phyloP scores from a whole-genome alignment of 2,888 invertebrate species.

The Polyommatus iphigenia region DNA sequence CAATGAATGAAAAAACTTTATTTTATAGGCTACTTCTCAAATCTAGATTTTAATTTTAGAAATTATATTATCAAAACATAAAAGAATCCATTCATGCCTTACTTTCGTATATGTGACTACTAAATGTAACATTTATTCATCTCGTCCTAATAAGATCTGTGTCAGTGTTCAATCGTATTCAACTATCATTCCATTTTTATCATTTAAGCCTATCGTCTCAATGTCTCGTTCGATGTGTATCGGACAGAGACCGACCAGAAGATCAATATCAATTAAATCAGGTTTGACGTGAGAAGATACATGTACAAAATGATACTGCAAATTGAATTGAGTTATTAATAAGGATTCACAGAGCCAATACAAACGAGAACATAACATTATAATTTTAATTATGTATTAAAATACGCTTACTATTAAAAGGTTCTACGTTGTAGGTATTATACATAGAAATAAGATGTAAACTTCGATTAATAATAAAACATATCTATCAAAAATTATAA shows the following conservation, averaged over 20 bases:
- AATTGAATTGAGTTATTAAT: background rate
- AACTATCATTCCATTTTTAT: slow-evolving; percentile 24
- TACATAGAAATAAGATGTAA: too few species aligned
- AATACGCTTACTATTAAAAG: too few species aligned
- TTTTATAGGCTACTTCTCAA: background rate
- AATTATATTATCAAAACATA: background rate
- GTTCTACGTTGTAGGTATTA: too few species aligned
- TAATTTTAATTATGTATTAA: too few species aligned
- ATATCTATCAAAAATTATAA: too few species aligned
- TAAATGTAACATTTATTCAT: background rate
- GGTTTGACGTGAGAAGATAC: slow-evolving; percentile 6
- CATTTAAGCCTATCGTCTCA: slow-evolving; percentile 24
- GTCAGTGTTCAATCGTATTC: slow-evolving; percentile 5
- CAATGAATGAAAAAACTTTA: too few species aligned
- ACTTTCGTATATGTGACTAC: background rate
- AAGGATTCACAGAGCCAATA: background rate
- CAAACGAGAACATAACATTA: too few species aligned
- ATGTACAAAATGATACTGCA: slow-evolving; percentile 8
- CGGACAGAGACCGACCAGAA: background rate
- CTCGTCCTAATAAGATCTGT: background rate
- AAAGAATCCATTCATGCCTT: background rate
- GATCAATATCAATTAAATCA: slow-evolving; percentile 21
- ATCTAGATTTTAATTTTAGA: background rate
- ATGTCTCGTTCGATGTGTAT: background rate
- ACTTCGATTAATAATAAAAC: too few species aligned